Evolutionary conservation across 2,113 vertebrate genomes (phyloP), one percentile per base, ranked within the genome.

Genomic region (Plecotus auritus): DNA sequence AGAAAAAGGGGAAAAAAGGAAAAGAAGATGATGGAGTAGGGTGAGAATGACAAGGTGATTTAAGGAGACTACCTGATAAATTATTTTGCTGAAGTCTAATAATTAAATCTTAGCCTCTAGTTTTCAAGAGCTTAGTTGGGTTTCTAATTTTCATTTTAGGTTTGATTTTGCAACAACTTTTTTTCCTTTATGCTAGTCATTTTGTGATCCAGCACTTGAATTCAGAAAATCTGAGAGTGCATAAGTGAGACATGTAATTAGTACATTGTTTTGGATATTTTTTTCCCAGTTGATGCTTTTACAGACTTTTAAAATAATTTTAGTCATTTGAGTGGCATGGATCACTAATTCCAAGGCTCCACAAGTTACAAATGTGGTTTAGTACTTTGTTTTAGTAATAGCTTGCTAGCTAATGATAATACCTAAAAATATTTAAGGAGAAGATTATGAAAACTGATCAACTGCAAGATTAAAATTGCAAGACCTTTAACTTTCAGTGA

Each of bases 161-260:
- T 77, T 86, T 72, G 45, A 20, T 90, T 94, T 96, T n/a, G 40
- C 80, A 64, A 40, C 45, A 9, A 87, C 16, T 85, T 80, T 16
- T 90, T 83, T 85, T 64, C 49, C 26, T 80, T 74, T 93, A 10
- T 85, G 14, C 45, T 12, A 13, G 35, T 64, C 28, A 74, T 89
- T 94, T 93, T 96, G 56, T 90, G n/a, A 88, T 73, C 35, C 13
- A 90, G 1, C 72, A 74, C 82, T 94, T 87, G 93, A 90, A 86
- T 85, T 94, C 30, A 95, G 90, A 80, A 95, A 94, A 76, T 59
- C 77, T 97, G 78, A 92, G 72, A 67, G 35, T 86, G 12, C 9
- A 3, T 94, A 82, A 88, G 5, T 89, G 69, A 93, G 61, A 64
- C 2, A 30, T 72, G 0, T 88, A 88, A 49, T 90, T 94, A 67